These are phyloP conservation scores for Acleris literana DNA, from an alignment of 2,888 invertebrate genomes.

Conservation along the genomic window DNA sequence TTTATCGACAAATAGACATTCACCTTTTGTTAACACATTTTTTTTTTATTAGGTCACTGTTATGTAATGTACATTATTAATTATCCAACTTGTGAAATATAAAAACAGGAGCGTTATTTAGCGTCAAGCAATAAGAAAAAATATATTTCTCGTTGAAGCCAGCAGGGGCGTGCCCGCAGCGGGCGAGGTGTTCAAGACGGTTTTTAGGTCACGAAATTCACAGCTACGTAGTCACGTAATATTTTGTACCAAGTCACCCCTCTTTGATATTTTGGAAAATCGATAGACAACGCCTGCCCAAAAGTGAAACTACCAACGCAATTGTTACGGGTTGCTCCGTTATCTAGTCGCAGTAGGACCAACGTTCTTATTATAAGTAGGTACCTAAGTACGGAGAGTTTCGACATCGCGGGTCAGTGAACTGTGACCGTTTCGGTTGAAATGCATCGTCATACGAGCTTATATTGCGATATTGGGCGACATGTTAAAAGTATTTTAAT, in stretches of 20 bases:
- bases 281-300: conserved; percentile 33
- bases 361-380: conserved; percentile 1
- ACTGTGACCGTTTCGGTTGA: background rate
- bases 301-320: conserved; percentile 28
- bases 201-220: conserved; percentile 68
- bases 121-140: background rate
- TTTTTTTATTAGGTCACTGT: no score
- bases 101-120: background rate
- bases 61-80: no score
- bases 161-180: conserved; percentile 51
- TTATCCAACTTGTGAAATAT: no score
- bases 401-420: conserved; percentile 3
- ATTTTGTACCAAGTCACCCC: conserved; percentile 38
- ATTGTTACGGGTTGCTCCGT: conserved; percentile 15
- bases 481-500: background rate
- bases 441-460: background rate
- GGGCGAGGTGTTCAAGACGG: conserved; percentile 56
- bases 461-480: conserved; percentile 3
- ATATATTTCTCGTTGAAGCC: conserved; percentile 46
- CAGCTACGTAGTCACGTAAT: conserved; percentile 44
- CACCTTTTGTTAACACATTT: no score
- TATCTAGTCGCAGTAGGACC: conserved; percentile 8
- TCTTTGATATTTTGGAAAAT: conserved; percentile 36
- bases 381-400: conserved; percentile 3
- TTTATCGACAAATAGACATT: no score